Base-by-base conservation (phyloP, 2,113 vertebrate genomes). In the Macrotis lagotis region DNA sequence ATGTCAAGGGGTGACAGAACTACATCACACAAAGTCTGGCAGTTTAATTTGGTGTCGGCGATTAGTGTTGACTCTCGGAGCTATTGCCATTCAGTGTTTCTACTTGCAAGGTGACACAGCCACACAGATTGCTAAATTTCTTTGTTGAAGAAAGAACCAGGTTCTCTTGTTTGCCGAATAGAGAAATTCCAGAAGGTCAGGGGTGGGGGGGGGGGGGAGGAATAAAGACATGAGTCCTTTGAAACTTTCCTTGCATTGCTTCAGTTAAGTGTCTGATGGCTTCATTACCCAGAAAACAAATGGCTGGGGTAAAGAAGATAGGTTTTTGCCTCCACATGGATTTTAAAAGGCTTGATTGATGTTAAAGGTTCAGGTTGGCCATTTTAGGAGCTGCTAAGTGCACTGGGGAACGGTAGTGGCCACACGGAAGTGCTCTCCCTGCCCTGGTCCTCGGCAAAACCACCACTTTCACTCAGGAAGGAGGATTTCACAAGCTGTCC, bases 41-140 rank as follows among this genome's bases (percentile, higher is more conserved):
- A 98, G 97, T 98, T 98, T 98, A 98, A 98, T 98, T 98, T 98
- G 98, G 97, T 98, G 97, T 98, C 96, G 94, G 97, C 98, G 98
- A 98, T 98, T 98, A 98, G 98, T 97, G 98, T 98, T 98, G 98
- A 98, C 98, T 98, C 97, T 97, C 97, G 95, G 92, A 92, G 22
- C 97, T 97, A 97, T 93, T 97, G 96, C 98, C 0, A 92, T 95
- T 97, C 97, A 95, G 96, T 98, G 98, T 97, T 98, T 98, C 98
- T 98, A 98, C 98, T 97, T 97, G 96, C 97, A 98, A 98, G 98
- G 98, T 98, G 98, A 98, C 98, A 98, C 93, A 94, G 97, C 96
- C 94, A 97, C 94, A 52, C 96, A 97, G 97, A 98, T 95, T 96
- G 97, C 97, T 98, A 96, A 97, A 98, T 97, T 98, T 97, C 98